Evolutionary conservation across 92 coral and sea anemone species (phyloP).

Genomic region (Epizoanthus ramosus): DNA sequence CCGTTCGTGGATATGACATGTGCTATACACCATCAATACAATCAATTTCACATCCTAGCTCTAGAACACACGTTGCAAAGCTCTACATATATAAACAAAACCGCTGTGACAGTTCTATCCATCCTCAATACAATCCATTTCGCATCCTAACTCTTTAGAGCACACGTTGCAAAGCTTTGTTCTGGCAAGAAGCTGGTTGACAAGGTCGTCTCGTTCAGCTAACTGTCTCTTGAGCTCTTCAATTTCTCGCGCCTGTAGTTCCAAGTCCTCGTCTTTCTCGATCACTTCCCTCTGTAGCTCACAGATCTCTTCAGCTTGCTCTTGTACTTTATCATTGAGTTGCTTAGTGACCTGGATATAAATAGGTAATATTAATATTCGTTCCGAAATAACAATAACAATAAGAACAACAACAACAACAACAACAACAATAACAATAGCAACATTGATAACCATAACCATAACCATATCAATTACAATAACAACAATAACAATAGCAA

Average conservation of each 20-base stretch:
- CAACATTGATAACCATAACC: no score
- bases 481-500: no score
- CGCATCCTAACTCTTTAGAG: slow-evolving; percentile 35
- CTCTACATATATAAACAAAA: background rate
- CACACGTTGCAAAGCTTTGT: slow-evolving; percentile 67
- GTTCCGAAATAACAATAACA: no score
- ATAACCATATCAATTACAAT: no score
- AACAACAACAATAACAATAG: no score
- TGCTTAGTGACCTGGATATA: slow-evolving; percentile 53
- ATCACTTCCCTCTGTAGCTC: slow-evolving; percentile 67
- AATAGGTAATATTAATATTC: no score
- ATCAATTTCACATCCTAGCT: slow-evolving; percentile 47
- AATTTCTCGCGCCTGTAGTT: slow-evolving; percentile 58
- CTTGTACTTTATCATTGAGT: slow-evolving; percentile 68
- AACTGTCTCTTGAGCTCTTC: slow-evolving; percentile 67
- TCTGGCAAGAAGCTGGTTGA: slow-evolving; percentile 59
- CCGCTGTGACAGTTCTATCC: slow-evolving; percentile 25
- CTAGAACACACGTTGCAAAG: slow-evolving; percentile 58
- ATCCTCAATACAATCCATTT: slow-evolving; percentile 54
- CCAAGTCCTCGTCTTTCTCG: slow-evolving; percentile 73
- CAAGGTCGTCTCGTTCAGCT: slow-evolving; percentile 65
- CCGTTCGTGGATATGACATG: background rate
- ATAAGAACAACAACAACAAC: no score
- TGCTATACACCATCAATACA: slow-evolving; percentile 46
- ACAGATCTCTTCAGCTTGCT: slow-evolving; percentile 71